A percentile compares a stretch with the other conserved stretches of the same genome.
Conservation (phyloP, 2,797 vertebrate genomes). For the Adelosebastes latens region DNA sequence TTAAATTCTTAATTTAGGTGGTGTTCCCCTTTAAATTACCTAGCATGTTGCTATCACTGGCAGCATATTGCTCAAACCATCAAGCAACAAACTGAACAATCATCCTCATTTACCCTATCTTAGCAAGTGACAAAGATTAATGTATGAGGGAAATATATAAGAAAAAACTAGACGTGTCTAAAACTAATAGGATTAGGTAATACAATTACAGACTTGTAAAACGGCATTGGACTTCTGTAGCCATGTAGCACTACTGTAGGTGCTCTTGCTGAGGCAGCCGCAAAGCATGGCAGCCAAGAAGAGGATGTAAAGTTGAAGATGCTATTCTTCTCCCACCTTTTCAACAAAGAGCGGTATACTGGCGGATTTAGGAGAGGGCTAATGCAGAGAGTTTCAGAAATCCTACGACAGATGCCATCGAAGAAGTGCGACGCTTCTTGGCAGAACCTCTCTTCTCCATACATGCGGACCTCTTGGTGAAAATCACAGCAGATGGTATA, state of each 20-base stretch:
- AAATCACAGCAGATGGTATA: conserved; percentile 32
- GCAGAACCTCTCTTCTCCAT: conserved; percentile 7
- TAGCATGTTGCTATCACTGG: too few species aligned
- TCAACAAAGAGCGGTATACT: background rate
- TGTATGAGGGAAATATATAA: background rate
- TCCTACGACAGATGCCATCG: conserved; percentile 31
- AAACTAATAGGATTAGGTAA: background rate
- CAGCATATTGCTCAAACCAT: background rate
- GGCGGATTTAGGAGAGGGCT: background rate
- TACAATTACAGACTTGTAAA: background rate
- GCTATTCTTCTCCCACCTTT: background rate
- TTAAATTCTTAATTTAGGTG: too few species aligned
- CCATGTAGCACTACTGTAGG: fast-evolving
- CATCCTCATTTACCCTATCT: background rate
- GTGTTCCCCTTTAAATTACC: too few species aligned
- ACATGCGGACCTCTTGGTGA: background rate
- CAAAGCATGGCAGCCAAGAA: background rate
- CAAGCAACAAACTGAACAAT: background rate
- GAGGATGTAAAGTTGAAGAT: background rate
- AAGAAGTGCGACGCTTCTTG: background rate
- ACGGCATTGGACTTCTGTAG: background rate
- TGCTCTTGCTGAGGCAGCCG: background rate
- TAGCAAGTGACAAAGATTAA: background rate
- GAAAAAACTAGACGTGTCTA: background rate
- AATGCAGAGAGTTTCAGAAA: background rate